phyloP scores from a whole-genome alignment of 2,888 invertebrate genomes.

The Aplocera efformata region DNA sequence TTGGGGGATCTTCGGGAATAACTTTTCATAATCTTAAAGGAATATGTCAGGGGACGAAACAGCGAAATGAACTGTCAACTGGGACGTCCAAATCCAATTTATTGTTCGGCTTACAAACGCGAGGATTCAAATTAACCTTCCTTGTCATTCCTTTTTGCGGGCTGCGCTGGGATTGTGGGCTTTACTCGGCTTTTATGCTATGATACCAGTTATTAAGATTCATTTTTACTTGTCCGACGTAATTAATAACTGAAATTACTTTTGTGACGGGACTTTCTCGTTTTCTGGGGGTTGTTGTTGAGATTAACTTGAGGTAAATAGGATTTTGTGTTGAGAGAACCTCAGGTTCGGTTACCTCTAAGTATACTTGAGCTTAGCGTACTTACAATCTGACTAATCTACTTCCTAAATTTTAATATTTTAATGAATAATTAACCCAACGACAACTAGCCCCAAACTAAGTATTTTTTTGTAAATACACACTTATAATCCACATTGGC shows the following conservation, averaged over 20 bases:
- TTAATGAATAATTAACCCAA: too few relatives aligned
- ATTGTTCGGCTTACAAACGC: constrained; percentile 67
- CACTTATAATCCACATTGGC: too few relatives aligned
- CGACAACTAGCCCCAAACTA: too few relatives aligned
- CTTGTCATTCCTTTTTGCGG: constrained; percentile 57
- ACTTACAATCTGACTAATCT: too few relatives aligned
- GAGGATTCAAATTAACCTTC: constrained; percentile 71
- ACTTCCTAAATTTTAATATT: too few relatives aligned
- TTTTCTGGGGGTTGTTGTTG: constrained; percentile 32
- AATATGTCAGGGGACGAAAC: constrained; percentile 67
- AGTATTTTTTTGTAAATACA: too few relatives aligned
- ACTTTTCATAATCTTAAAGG: constrained; percentile 73
- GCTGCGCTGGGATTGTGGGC: constrained; percentile 46
- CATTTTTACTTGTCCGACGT: constrained; percentile 48
- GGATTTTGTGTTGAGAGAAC: constrained; percentile 11
- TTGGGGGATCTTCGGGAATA: constrained; percentile 52
- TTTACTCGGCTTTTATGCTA: constrained; percentile 45
- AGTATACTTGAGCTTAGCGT: too few relatives aligned
- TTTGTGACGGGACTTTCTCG: constrained; percentile 35
- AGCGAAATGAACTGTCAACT: constrained; percentile 77
- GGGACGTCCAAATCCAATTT: constrained; percentile 74
- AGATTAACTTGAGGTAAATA: constrained; percentile 23
- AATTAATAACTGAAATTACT: constrained; percentile 34
- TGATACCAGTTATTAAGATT: constrained; percentile 57
- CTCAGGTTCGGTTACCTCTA: constrained; percentile 7